These are phyloP conservation scores for Scaptodrosophila latifasciaeformis DNA, from an alignment of 2,888 invertebrate genomes.

Conservation along the genomic window DNA sequence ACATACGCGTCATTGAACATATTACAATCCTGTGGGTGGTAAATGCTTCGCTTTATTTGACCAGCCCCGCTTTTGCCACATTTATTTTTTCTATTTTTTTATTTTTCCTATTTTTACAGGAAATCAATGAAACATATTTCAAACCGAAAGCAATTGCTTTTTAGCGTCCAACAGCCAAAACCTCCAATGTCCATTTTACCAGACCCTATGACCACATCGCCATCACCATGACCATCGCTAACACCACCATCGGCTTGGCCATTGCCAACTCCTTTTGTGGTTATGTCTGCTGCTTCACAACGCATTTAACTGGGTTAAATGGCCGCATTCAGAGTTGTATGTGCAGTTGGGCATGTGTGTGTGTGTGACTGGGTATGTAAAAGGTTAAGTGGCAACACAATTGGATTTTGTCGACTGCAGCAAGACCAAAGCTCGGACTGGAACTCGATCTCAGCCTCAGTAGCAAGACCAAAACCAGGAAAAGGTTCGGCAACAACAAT, in stretches of 20 bases:
- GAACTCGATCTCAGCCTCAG: background rate
- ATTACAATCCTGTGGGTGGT: slow-evolving; percentile 7
- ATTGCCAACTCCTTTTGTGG: slow-evolving; percentile 10
- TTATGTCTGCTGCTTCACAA: slow-evolving; percentile 20
- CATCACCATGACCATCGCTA: slow-evolving; percentile 10
- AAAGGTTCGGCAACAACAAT: too few species aligned
- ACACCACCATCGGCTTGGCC: background rate
- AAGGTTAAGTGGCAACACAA: slow-evolving; percentile 32
- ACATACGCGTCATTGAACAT: slow-evolving; percentile 14
- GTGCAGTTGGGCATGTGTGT: background rate
- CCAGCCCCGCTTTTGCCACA: slow-evolving; percentile 23
- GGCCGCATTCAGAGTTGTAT: slow-evolving; percentile 13
- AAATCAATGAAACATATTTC: slow-evolving; percentile 65
- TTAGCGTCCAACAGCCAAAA: slow-evolving; percentile 32
- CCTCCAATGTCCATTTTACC: too few species aligned
- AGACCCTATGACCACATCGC: too few species aligned
- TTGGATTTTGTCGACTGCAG: slow-evolving; percentile 23
- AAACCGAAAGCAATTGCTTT: slow-evolving; percentile 54
- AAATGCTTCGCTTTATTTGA: background rate
- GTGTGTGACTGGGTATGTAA: background rate
- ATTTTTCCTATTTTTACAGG: slow-evolving; percentile 38
- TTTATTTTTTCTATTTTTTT: slow-evolving; percentile 29
- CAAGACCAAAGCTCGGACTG: background rate
- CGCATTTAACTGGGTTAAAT: slow-evolving; percentile 34
- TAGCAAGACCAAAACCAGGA: too few species aligned